Conservation (phyloP, 2,888 invertebrate species). For the Oithona nana region DNA sequence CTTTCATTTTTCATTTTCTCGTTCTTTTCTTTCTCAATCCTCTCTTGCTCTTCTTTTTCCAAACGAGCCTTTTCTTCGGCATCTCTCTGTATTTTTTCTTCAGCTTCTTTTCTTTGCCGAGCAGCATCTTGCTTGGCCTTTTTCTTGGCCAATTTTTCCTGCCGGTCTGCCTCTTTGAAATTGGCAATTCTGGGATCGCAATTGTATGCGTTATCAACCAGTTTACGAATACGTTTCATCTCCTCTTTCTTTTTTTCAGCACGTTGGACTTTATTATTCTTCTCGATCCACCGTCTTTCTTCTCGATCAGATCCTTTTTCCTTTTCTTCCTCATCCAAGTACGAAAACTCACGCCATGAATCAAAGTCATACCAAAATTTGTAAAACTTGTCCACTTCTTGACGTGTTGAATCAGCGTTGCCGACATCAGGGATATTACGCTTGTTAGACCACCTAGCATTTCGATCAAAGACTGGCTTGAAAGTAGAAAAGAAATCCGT, state of each 20-base stretch:
- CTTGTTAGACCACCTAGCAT: slow-evolving; percentile 78
- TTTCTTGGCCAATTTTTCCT: slow-evolving; percentile 68
- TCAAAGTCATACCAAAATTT: slow-evolving; percentile 96
- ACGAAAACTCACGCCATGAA: slow-evolving; percentile 97
- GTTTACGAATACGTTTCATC: slow-evolving; percentile 65
- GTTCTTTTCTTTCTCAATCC: slow-evolving; percentile 55
- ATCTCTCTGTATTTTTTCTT: slow-evolving; percentile 37
- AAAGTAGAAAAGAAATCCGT: slow-evolving; percentile 45
- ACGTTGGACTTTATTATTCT: slow-evolving; percentile 81
- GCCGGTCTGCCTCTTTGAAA: slow-evolving; percentile 84
- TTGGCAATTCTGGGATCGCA: slow-evolving; percentile 73
- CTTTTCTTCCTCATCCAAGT: slow-evolving; percentile 95
- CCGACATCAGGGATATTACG: slow-evolving; percentile 65
- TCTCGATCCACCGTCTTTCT: slow-evolving; percentile 93
- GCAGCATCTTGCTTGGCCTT: slow-evolving; percentile 45
- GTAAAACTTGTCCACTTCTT: slow-evolving; percentile 44
- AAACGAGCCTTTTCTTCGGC: slow-evolving; percentile 40
- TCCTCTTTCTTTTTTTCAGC: slow-evolving; percentile 92
- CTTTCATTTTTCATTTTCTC: slow-evolving; percentile 66
- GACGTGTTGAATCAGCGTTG: slow-evolving; percentile 47
- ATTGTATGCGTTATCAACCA: slow-evolving; percentile 84
- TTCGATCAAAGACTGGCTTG: slow-evolving; percentile 43
- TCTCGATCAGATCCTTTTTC: slow-evolving; percentile 89
- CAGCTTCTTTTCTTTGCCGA: slow-evolving; percentile 38
- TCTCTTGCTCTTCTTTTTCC: slow-evolving; percentile 56